phyloP scores from a whole-genome alignment of 2,888 invertebrate species.

The Timema cristinae region DNA sequence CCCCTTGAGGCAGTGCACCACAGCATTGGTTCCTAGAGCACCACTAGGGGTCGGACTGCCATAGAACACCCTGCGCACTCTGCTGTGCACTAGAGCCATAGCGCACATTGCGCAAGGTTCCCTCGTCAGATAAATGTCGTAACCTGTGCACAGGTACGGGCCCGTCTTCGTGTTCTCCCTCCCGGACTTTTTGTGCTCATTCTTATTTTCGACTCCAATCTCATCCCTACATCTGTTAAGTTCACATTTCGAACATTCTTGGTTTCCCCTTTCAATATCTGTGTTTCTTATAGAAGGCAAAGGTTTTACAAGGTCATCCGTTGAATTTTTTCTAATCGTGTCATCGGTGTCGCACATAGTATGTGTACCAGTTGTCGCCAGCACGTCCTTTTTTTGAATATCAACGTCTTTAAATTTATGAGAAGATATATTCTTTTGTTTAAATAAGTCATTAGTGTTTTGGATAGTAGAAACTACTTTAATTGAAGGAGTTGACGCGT shows the following conservation, averaged over 20 bases:
- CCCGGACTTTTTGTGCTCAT: background rate
- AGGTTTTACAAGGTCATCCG: background rate
- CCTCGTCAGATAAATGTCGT: constrained; percentile 72
- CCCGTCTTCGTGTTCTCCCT: constrained; percentile 18
- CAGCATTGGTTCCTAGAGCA: constrained; percentile 64
- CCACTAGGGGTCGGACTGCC: constrained; percentile 56
- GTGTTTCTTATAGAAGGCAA: background rate
- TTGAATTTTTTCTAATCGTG: background rate
- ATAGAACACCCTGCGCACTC: constrained; percentile 79
- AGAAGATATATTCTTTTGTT: background rate
- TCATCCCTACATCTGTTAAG: no score
- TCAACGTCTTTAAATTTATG: constrained; percentile 17
- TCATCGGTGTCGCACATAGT: background rate
- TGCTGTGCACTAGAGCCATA: constrained; percentile 92
- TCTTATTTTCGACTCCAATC: no score
- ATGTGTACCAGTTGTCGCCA: no score
- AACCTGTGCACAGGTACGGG: constrained; percentile 78
- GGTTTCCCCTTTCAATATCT: background rate
- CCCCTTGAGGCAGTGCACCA: constrained; percentile 71
- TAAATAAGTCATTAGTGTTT: no score
- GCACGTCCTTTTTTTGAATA: background rate
- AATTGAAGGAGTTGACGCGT: no score
- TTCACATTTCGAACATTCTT: background rate
- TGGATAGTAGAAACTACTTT: no score
- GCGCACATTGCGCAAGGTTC: constrained; percentile 95